These are phyloP conservation scores for Copidosoma floridanum DNA, from an alignment of 1,140 invertebrate species.

Conservation along the genomic window DNA sequence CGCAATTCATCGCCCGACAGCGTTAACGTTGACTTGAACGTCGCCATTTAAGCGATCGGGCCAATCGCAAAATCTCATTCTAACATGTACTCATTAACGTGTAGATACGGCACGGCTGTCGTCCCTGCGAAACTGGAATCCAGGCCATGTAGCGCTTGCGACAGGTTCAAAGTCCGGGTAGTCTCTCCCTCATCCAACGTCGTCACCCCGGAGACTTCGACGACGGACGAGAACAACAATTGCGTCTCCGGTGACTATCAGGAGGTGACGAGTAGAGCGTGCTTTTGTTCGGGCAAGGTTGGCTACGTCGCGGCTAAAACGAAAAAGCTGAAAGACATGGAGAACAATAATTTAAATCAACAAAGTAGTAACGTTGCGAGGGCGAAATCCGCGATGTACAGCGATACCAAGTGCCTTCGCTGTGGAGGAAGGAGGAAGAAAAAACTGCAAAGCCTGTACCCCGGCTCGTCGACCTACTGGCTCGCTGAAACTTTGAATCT, in stretches of 20 bases:
- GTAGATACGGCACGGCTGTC: conserved; percentile 5
- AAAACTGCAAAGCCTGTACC: too few relatives aligned
- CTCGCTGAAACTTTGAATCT: background rate
- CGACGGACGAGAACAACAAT: too few relatives aligned
- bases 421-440: background rate
- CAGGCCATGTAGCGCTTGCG: background rate
- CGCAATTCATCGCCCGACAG: conserved; percentile 50
- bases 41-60: conserved; percentile 41
- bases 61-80: conserved; percentile 4
- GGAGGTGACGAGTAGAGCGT: too few relatives aligned
- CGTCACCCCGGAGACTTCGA: too few relatives aligned
- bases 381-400: too few relatives aligned
- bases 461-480: too few relatives aligned
- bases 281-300: background rate
- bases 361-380: background rate
- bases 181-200: background rate
- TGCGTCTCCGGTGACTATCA: too few relatives aligned
- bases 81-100: conserved; percentile 19
- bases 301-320: background rate
- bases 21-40: conserved; percentile 51
- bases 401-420: too few relatives aligned
- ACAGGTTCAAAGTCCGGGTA: background rate
- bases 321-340: background rate
- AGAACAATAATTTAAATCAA: background rate
- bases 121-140: background rate